Conservation (phyloP, 2,113 vertebrate genomes). For the Candoia aspera region DNA sequence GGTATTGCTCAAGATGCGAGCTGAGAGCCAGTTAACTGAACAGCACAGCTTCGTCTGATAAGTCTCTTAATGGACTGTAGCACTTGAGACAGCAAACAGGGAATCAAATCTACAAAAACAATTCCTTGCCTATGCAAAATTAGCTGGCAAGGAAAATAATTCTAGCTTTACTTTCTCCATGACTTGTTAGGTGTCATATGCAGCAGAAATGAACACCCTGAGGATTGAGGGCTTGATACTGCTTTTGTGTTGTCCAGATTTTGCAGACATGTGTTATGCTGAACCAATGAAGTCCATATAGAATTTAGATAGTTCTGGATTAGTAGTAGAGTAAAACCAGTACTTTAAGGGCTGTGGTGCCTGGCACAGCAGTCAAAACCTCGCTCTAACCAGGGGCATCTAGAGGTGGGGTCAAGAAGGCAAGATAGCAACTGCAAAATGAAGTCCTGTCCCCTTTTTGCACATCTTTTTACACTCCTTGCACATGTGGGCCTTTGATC, state of each 20-base stretch:
- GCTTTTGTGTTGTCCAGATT: not conserved
- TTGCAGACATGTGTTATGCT: not conserved
- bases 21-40: not conserved
- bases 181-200: not conserved
- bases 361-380: not conserved
- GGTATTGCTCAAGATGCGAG: rapidly evolving
- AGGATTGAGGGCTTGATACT: not conserved
- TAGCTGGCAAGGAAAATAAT: not conserved
- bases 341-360: not conserved
- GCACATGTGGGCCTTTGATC: not conserved
- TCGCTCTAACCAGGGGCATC: not conserved
- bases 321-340: not conserved
- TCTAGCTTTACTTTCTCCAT: not conserved
- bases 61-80: not conserved
- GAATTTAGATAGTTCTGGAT: not conserved
- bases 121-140: not conserved
- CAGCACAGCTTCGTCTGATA: not conserved
- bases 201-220: not conserved
- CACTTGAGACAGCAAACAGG: not conserved
- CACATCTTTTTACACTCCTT: not conserved
- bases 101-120: not conserved
- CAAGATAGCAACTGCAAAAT: not conserved
- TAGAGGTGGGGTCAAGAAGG: not conserved
- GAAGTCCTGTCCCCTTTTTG: not conserved
- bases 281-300: too few species aligned